Evolutionary conservation across 2,113 vertebrate species (phyloP).

Genomic region (Percopsis transmontana): DNA sequence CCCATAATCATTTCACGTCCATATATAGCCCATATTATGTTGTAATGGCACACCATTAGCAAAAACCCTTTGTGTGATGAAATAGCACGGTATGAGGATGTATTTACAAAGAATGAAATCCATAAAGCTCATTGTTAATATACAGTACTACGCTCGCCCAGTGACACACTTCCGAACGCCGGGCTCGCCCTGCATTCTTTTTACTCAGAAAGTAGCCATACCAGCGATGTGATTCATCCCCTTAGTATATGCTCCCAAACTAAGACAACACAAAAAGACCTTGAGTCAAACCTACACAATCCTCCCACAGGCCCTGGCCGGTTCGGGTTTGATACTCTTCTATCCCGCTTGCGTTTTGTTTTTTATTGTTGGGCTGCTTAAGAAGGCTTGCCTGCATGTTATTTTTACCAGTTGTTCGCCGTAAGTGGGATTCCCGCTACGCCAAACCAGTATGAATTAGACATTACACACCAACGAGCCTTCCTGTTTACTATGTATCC

Average conservation of each 20-base stretch:
- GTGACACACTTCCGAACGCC: slow-evolving; percentile 39
- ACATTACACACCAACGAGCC: slow-evolving; percentile 50
- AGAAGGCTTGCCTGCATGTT: slow-evolving; percentile 12
- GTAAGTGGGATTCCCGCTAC: slow-evolving; percentile 52
- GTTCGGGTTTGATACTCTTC: background rate
- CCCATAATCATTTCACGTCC: background rate
- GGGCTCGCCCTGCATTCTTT: slow-evolving; percentile 31
- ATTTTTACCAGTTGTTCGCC: slow-evolving; percentile 20
- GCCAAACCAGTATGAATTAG: slow-evolving; percentile 55
- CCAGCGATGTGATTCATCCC: slow-evolving; percentile 54
- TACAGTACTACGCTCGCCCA: slow-evolving; percentile 9
- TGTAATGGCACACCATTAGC: slow-evolving; percentile 9
- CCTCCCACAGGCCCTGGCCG: slow-evolving; percentile 58
- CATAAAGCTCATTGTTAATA: slow-evolving; percentile 33
- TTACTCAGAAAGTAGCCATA: slow-evolving; percentile 53
- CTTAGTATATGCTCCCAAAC: slow-evolving; percentile 52
- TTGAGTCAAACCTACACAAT: slow-evolving; percentile 64
- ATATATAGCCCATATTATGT: background rate
- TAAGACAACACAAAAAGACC: slow-evolving; percentile 68
- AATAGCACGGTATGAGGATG: background rate
- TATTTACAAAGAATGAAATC: background rate
- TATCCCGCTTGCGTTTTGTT: background rate
- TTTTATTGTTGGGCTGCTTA: slow-evolving; percentile 32
- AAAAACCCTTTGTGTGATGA: background rate
- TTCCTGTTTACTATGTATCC: slow-evolving; percentile 54